Conservation (phyloP, 2,797 vertebrate species). For the Octomys mimax region DNA sequence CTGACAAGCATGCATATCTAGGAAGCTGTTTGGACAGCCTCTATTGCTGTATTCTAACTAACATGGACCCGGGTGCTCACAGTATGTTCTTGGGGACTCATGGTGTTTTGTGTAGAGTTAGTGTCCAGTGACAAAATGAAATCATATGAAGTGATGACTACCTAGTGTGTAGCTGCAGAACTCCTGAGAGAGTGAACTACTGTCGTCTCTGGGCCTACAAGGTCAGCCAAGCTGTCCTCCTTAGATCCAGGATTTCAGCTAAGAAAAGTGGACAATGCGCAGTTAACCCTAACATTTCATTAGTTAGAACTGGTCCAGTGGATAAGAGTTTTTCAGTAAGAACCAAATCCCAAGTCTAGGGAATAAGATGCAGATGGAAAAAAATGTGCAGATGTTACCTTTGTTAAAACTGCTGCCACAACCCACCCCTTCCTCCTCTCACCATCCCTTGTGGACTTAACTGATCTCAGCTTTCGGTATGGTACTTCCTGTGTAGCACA, state of each 20-base stretch:
- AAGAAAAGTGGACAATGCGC: neutral
- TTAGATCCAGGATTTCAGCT: neutral
- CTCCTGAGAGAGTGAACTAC: neutral
- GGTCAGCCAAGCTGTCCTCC: neutral
- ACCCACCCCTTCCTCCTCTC: neutral
- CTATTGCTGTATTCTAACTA: neutral
- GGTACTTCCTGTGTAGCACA: neutral
- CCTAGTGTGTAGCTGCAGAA: neutral
- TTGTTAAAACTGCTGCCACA: neutral
- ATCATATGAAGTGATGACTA: neutral
- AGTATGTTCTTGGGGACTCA: neutral
- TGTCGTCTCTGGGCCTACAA: neutral
- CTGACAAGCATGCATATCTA: slow-evolving; percentile 40
- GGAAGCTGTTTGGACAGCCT: slow-evolving; percentile 24
- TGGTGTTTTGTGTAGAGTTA: neutral
- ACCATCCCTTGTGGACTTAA: neutral
- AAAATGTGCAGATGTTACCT: neutral
- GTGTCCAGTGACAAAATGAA: neutral
- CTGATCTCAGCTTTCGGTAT: neutral
- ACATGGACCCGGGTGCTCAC: neutral
- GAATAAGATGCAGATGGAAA: neutral
- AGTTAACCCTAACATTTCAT: slow-evolving; percentile 22
- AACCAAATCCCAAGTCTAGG: neutral
- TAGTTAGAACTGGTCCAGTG: neutral
- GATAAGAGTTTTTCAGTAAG: neutral